Evolutionary conservation across 92 coral and sea anemone genomes (phyloP).

Genomic region (Metridium senile): DNA sequence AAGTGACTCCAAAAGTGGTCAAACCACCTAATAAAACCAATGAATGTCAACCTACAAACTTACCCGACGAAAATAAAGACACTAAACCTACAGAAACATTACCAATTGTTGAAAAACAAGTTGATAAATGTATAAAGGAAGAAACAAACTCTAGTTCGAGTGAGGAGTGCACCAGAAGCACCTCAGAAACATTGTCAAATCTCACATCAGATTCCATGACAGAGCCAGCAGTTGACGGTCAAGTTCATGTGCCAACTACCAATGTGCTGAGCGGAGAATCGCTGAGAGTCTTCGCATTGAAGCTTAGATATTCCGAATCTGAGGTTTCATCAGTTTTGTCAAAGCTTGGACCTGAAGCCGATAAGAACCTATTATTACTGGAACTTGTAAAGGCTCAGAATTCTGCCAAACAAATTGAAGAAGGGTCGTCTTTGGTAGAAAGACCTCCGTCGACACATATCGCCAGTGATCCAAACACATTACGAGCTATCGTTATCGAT

Average conservation of each 20-base stretch:
- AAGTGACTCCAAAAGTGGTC: slow-evolving; percentile 30
- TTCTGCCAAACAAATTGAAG: slow-evolving; percentile 89
- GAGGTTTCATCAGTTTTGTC: slow-evolving; percentile 68
- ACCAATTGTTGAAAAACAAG: not conserved
- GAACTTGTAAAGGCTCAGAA: slow-evolving; percentile 86
- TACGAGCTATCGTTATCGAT: slow-evolving; percentile 91
- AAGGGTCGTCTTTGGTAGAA: slow-evolving; percentile 66
- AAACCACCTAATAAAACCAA: slow-evolving; percentile 30
- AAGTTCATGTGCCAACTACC: not conserved
- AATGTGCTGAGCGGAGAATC: slow-evolving; percentile 40
- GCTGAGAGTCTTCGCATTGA: slow-evolving; percentile 79
- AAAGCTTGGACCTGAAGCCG: slow-evolving; percentile 85
- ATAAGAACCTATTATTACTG: slow-evolving; percentile 68
- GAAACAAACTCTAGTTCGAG: not conserved
- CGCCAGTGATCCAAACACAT: slow-evolving; percentile 63
- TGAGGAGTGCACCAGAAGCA: not conserved
- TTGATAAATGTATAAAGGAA: not conserved
- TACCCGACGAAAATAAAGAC: slow-evolving; percentile 1
- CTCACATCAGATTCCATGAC: slow-evolving; percentile 24
- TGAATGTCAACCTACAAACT: slow-evolving; percentile 7
- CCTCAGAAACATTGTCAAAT: not conserved
- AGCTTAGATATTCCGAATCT: slow-evolving; percentile 80
- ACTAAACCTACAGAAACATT: not conserved
- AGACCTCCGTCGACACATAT: slow-evolving; percentile 30
- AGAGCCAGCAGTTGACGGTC: slow-evolving; percentile 15